phyloP scores from a whole-genome alignment of 2,797 vertebrate species.

The Sebastes aleutianus region DNA sequence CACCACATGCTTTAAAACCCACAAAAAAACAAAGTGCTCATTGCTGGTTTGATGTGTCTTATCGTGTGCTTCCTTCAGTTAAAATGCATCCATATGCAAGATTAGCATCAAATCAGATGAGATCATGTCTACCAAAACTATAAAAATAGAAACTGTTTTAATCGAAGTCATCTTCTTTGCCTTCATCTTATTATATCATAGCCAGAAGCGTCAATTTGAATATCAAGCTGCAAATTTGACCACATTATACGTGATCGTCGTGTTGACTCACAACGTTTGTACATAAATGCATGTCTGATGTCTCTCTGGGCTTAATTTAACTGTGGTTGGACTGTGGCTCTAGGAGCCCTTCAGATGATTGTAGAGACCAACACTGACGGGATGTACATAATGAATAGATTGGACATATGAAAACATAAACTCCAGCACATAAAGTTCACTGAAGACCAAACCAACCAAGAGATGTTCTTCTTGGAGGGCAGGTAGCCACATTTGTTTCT shows the following conservation, averaged over 20 bases:
- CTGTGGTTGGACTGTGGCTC: not conserved
- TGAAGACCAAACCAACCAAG: not conserved
- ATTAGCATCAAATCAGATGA: slow-evolving; percentile 11
- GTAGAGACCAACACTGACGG: not conserved
- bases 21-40: not conserved
- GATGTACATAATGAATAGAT: not conserved
- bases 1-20: not conserved
- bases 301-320: not conserved
- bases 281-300: not conserved
- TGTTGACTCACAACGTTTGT: not conserved
- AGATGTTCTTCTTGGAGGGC: not conserved
- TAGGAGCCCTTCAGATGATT: not conserved
- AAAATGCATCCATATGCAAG: not conserved
- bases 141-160: not conserved
- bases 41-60: not conserved
- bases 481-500: not conserved
- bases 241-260: not conserved
- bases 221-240: slow-evolving; percentile 1
- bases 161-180: not conserved
- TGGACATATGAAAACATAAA: not conserved
- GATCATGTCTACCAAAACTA: not conserved
- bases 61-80: not conserved
- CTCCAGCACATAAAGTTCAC: not conserved
- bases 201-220: not conserved
- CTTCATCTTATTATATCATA: not conserved